Conservation (phyloP, 2,888 invertebrate genomes). For the Hololepta plana region DNA sequence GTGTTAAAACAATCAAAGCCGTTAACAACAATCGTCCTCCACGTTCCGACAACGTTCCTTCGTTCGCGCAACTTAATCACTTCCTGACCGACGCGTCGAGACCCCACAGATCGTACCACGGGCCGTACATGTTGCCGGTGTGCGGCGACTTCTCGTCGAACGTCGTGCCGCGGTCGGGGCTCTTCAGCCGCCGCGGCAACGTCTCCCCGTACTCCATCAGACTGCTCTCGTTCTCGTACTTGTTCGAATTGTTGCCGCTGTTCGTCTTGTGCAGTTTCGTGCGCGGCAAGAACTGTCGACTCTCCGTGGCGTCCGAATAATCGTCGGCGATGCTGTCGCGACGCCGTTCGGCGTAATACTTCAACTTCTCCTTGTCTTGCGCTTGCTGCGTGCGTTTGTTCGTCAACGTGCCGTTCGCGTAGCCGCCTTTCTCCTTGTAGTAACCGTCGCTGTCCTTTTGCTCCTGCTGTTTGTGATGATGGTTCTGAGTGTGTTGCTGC, state of each 20-base stretch:
- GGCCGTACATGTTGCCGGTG: constrained; percentile 44
- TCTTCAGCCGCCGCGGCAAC: constrained; percentile 26
- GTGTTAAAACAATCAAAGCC: no score
- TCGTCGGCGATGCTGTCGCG: constrained; percentile 24
- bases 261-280: constrained; percentile 48
- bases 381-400: not conserved
- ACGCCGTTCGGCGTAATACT: constrained; percentile 17
- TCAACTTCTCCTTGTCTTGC: constrained; percentile 16
- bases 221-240: constrained; percentile 22
- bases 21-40: no score
- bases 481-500: constrained; percentile 8
- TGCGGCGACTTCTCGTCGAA: constrained; percentile 32
- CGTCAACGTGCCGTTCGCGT: constrained; percentile 14
- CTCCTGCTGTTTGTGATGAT: no score
- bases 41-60: no score
- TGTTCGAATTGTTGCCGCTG: constrained; percentile 21
- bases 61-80: constrained; percentile 12
- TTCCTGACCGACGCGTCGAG: constrained; percentile 43
- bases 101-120: constrained; percentile 82
- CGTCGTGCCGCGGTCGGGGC: constrained; percentile 22
- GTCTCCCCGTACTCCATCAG: constrained; percentile 27
- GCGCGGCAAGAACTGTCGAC: constrained; percentile 44
- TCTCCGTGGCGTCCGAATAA: constrained; percentile 25
- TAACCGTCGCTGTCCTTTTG: constrained; percentile 8
- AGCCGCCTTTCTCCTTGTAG: constrained; percentile 19